phyloP scores from a whole-genome alignment of 2,888 invertebrate genomes.

The Dryocosmus kuriphilus region DNA sequence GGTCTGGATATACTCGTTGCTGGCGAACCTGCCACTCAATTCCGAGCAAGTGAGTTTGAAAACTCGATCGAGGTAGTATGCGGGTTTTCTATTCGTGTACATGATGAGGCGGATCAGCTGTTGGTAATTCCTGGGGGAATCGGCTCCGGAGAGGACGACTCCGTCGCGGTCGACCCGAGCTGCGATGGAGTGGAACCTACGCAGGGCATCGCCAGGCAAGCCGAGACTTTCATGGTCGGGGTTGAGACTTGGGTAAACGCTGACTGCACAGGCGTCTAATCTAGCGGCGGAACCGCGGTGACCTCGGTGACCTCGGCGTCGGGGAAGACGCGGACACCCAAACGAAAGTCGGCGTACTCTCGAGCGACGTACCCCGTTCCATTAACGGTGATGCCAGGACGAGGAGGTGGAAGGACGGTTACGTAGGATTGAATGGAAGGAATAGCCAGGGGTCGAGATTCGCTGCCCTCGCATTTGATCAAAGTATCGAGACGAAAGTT shows the following conservation, averaged over 20 bases:
- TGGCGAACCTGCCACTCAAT: slow-evolving; percentile 91
- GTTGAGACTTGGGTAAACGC: slow-evolving; percentile 96
- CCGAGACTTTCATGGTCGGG: slow-evolving; percentile 95
- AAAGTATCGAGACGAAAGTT: slow-evolving; percentile 90
- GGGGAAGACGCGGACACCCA: slow-evolving; percentile 93
- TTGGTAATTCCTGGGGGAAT: slow-evolving; percentile 88
- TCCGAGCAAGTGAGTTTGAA: slow-evolving; percentile 98
- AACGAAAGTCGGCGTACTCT: slow-evolving; percentile 90
- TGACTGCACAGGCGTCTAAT: slow-evolving; percentile 95
- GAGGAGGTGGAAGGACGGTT: slow-evolving; percentile 91
- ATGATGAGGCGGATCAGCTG: slow-evolving; percentile 89
- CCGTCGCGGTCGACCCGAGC: slow-evolving; percentile 95
- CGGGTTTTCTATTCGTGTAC: slow-evolving; percentile 97
- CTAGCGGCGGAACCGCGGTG: slow-evolving; percentile 81
- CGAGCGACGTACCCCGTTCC: slow-evolving; percentile 90
- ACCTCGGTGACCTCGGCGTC: slow-evolving; percentile 89
- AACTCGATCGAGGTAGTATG: slow-evolving; percentile 95
- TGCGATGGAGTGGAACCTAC: slow-evolving; percentile 83
- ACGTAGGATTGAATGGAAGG: slow-evolving; percentile 90
- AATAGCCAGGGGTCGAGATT: slow-evolving; percentile 86
- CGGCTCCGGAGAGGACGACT: slow-evolving; percentile 88
- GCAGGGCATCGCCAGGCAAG: slow-evolving; percentile 85
- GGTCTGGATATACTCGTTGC: slow-evolving; percentile 97
- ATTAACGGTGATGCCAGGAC: slow-evolving; percentile 90
- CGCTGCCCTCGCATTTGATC: slow-evolving; percentile 86